These are phyloP conservation scores for Chelidonichthys spinosus DNA, from an alignment of 2,797 vertebrate species.

Conservation along the genomic window DNA sequence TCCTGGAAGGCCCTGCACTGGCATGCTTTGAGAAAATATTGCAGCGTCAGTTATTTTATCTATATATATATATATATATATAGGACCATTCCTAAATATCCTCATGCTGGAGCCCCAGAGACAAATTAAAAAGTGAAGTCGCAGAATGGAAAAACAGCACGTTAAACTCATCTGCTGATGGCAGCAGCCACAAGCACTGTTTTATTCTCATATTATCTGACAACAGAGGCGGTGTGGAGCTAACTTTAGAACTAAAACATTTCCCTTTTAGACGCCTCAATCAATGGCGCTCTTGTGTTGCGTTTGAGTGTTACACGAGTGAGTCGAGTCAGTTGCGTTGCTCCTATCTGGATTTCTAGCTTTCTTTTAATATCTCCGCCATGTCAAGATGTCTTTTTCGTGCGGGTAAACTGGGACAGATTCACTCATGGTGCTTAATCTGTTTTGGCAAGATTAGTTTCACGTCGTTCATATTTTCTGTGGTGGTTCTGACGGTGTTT, in stretches of 20 bases:
- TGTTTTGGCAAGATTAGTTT: conserved; percentile 64
- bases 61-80: neutral
- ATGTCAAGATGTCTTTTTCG: conserved; percentile 34
- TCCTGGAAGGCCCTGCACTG: neutral
- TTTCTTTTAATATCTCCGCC: conserved; percentile 39
- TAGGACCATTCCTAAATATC: neutral
- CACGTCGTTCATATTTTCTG: conserved; percentile 24
- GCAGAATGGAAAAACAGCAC: conserved; percentile 1
- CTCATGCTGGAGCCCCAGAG: conserved; percentile 1
- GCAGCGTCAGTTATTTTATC: neutral
- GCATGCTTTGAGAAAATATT: neutral
- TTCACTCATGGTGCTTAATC: conserved; percentile 54
- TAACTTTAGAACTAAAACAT: conserved; percentile 55
- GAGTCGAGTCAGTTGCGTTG: conserved; percentile 19
- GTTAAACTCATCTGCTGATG: conserved; percentile 40
- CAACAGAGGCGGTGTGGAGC: conserved; percentile 16
- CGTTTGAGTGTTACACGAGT: conserved; percentile 19
- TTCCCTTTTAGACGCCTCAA: conserved; percentile 29
- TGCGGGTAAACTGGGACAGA: conserved; percentile 44
- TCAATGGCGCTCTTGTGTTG: conserved; percentile 23
- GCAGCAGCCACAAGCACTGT: conserved; percentile 11
- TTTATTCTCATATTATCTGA: conserved; percentile 41
- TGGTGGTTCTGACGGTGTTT: conserved; percentile 34
- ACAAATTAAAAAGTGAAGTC: conserved; percentile 29
- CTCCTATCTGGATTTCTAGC: conserved; percentile 42